Evolutionary conservation across 2,797 vertebrate genomes (phyloP).

Genomic region (Triplophysa yarkandensis): DNA sequence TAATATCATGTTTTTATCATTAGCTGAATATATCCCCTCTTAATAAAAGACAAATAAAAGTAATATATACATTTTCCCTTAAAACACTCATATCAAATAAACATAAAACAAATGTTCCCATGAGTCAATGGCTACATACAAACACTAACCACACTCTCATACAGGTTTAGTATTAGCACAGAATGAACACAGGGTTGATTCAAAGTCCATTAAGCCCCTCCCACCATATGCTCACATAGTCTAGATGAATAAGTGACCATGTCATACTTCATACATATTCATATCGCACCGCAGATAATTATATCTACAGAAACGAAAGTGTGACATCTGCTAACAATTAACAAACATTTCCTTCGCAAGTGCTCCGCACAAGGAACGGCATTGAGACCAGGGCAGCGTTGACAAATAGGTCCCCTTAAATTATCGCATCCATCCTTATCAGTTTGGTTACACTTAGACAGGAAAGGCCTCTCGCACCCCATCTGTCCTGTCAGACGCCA

Average conservation of each 20-base stretch:
- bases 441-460: conserved; percentile 61
- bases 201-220: neutral
- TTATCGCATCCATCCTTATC: conserved; percentile 68
- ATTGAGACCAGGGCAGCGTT: conserved; percentile 55
- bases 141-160: neutral
- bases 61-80: no score
- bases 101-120: neutral
- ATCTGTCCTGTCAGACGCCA: conserved; percentile 75
- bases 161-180: neutral
- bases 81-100: no score
- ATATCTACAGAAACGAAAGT: conserved; percentile 40
- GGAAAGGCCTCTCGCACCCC: conserved; percentile 62
- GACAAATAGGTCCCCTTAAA: conserved; percentile 66
- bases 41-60: no score
- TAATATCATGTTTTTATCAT: no score
- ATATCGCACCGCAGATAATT: conserved; percentile 38
- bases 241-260: conserved; percentile 30
- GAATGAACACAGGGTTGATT: neutral
- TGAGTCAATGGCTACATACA: neutral
- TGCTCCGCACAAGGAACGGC: conserved; percentile 19
- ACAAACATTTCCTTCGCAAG: conserved; percentile 57
- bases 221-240: conserved; percentile 15
- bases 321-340: conserved; percentile 68
- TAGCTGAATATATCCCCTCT: no score
- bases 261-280: conserved; percentile 35